Conservation (phyloP, 1,140 invertebrate species). For the Cydia fagiglandana region DNA sequence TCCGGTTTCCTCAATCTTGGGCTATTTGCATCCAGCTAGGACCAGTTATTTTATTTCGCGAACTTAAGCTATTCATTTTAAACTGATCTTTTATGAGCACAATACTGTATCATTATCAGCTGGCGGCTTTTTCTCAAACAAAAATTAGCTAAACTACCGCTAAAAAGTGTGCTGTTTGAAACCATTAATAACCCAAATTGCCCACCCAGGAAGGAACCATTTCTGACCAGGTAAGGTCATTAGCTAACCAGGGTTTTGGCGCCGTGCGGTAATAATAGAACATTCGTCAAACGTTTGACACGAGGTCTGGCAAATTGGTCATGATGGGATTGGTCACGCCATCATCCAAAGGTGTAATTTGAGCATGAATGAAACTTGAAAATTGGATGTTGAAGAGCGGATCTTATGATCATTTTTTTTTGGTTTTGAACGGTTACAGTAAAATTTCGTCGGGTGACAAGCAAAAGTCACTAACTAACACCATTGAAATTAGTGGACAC, state of each 20-base stretch:
- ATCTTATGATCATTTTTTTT: background rate
- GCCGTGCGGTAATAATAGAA: conserved; percentile 39
- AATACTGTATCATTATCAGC: background rate
- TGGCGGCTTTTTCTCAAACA: background rate
- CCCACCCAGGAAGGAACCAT: conserved; percentile 21
- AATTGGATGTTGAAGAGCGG: conserved; percentile 10
- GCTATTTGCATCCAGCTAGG: too few species aligned
- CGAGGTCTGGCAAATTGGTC: conserved; percentile 47
- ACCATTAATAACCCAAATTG: background rate
- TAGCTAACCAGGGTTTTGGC: conserved; percentile 36
- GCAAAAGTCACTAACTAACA: too few species aligned
- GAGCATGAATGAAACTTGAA: background rate
- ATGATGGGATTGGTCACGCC: conserved; percentile 42
- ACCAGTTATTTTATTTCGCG: too few species aligned
- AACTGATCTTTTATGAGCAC: too few species aligned
- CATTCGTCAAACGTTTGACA: conserved; percentile 55
- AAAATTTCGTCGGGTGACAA: too few species aligned
- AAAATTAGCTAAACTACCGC: background rate
- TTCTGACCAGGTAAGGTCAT: conserved; percentile 26
- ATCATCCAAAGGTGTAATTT: conserved; percentile 37
- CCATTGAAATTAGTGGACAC: too few species aligned
- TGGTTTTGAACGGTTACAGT: too few species aligned
- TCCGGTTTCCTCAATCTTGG: too few species aligned
- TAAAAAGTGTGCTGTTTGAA: background rate
- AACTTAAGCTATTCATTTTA: too few species aligned